Conservation (phyloP, 35 echinoderm and acorn worm species). For the Patiria miniata region DNA sequence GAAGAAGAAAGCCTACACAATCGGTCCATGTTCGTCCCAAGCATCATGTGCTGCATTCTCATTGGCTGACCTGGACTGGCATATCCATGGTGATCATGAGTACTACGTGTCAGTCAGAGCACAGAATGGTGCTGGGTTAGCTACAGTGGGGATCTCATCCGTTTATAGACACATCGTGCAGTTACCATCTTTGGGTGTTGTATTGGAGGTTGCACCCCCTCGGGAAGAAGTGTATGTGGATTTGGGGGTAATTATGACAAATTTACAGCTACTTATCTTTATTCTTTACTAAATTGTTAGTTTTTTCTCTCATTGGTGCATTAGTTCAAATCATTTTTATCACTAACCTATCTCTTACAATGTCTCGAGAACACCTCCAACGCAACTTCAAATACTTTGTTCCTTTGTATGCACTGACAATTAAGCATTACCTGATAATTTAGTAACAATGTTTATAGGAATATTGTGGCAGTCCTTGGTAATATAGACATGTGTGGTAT, state of each 20-base stretch:
- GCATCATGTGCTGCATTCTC: background rate
- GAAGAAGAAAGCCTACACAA: background rate
- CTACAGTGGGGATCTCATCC: slow-evolving; percentile 21
- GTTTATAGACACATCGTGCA: slow-evolving; percentile 34
- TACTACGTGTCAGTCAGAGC: slow-evolving; percentile 50
- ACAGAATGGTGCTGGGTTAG: slow-evolving; percentile 40
- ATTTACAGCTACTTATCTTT: too few relatives aligned
- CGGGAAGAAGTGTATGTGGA: background rate
- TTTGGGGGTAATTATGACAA: background rate
- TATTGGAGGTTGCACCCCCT: slow-evolving; percentile 34
- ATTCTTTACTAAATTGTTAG: background rate
- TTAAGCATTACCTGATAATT: too few relatives aligned
- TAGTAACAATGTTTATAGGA: too few relatives aligned
- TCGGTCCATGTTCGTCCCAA: background rate
- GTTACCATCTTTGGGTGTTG: slow-evolving; percentile 19
- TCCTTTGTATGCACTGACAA: too few relatives aligned
- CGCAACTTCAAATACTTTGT: too few relatives aligned
- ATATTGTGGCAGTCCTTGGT: too few relatives aligned
- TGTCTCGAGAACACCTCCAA: too few relatives aligned
- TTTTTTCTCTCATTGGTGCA: background rate
- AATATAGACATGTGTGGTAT: too few relatives aligned
- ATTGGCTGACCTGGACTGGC: slow-evolving; percentile 29
- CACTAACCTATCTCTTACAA: too few relatives aligned
- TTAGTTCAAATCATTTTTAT: too few relatives aligned
- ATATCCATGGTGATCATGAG: slow-evolving; percentile 44